Percentiles rank a stretch among this genome's conserved stretches.
These are phyloP conservation scores for Teinopalpus imperialis DNA, from an alignment of 2,888 invertebrate species.

Conservation along the genomic window DNA sequence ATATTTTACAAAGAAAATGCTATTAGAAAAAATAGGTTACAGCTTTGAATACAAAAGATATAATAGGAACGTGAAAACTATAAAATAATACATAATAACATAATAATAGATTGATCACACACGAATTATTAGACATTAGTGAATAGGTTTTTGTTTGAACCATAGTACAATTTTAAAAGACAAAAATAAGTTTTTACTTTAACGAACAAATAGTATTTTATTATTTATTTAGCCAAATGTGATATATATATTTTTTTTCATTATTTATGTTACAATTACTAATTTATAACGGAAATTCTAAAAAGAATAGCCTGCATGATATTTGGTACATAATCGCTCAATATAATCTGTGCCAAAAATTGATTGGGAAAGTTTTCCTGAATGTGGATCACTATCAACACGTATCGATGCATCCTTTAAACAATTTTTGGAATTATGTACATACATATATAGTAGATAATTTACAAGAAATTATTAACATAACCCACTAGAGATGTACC, in stretches of 20 bases:
- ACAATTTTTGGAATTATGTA: constrained; percentile 73
- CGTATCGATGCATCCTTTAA: constrained; percentile 38
- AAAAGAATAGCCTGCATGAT: not conserved
- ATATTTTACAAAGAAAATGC: too few species aligned
- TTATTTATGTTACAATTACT: too few species aligned
- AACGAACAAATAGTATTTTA: constrained; percentile 7
- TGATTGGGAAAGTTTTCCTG: constrained; percentile 36
- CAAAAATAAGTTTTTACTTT: constrained; percentile 11
- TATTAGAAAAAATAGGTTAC: too few species aligned
- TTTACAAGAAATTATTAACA: constrained; percentile 45
- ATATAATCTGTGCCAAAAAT: constrained; percentile 30
- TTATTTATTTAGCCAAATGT: constrained; percentile 17
- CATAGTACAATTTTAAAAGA: constrained; percentile 25
- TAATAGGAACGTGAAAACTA: too few species aligned
- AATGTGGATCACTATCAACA: constrained; percentile 39
- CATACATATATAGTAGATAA: constrained; percentile 64
- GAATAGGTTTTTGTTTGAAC: constrained; percentile 27
- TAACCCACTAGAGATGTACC: constrained; percentile 61
- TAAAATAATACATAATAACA: too few species aligned
- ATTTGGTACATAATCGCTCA: constrained; percentile 25
- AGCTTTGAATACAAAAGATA: too few species aligned
- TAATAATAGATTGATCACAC: too few species aligned
- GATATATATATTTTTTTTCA: constrained; percentile 5
- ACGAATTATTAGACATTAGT: constrained; percentile 27
- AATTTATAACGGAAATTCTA: too few species aligned